Percentiles rank a stretch among this genome's conserved stretches.
phyloP scores from a whole-genome alignment of 2,888 invertebrate genomes.

The Anodontia alba region DNA sequence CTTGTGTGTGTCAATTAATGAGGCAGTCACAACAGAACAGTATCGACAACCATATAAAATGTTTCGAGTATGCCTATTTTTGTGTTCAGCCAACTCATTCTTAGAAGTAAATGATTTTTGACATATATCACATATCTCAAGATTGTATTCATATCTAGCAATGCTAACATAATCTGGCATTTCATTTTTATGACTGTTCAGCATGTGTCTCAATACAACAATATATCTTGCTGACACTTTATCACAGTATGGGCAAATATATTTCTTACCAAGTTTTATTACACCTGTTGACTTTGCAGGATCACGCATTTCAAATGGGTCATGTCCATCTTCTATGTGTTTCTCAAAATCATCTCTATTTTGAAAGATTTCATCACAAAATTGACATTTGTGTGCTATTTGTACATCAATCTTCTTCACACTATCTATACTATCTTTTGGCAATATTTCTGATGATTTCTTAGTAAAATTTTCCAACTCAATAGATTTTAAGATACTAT shows the following conservation, averaged over 20 bases:
- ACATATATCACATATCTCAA: neutral
- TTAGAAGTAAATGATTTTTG: neutral
- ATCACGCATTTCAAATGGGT: neutral
- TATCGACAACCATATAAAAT: neutral
- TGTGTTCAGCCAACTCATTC: neutral
- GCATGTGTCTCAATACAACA: neutral
- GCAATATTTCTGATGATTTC: too few relatives aligned
- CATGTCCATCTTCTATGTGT: neutral
- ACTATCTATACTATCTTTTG: neutral
- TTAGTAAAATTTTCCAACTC: neutral
- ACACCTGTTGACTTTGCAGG: neutral
- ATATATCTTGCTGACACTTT: neutral
- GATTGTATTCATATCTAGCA: neutral
- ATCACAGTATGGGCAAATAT: neutral
- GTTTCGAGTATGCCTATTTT: neutral
- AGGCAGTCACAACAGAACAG: neutral
- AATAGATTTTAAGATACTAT: neutral
- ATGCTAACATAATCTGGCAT: neutral
- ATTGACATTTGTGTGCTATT: neutral
- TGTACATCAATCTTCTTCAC: neutral
- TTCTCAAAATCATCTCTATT: neutral
- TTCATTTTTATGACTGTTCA: neutral
- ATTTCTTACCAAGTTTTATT: neutral
- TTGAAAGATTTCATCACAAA: neutral
- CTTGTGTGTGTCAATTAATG: neutral